Base-by-base conservation (phyloP, 2,797 vertebrate species). In the Anguilla marmorata region DNA sequence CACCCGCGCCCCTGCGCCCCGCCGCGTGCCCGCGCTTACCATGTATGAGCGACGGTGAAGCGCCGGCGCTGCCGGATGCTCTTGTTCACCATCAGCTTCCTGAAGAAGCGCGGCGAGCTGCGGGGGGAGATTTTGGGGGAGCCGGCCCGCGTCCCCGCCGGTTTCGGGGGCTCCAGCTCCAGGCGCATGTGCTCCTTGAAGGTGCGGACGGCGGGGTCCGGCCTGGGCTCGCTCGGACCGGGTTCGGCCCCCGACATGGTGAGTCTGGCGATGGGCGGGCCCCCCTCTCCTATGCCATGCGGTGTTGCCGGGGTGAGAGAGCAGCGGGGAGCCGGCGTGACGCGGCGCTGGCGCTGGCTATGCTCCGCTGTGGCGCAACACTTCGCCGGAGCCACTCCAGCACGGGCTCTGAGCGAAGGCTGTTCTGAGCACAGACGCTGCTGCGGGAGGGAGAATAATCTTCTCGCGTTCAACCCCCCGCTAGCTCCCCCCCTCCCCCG, bases 31-130 rank as follows among this genome's bases (percentile, higher is more conserved):
- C 85, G 4, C 4, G 86, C 97, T 97, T 97, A 97, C 97, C 97
- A 97, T 4, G 96, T 96, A 91, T 98, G 97, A 48, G 97, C 97
- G 92, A 98, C 96, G 0, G 97, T 98, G 92, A 98, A 98, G 87
- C 97, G 96, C 0, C 97, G 96, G 19, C 96, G 96, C 89, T 98
- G 97, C 45, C 96, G 96, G 88, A 96, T 95, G 93, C 94, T 96
- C 93, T 97, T 97, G 92, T 97, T 98, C 88, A 96, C 96, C 88
- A 95, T 91, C 93, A 97, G 96, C 95, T 97, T 98, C 96, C 96
- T 95, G 94, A 97, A 98, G 89, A 96, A 95, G 93, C 95, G 96
- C 0, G 96, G 96, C 0, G 97, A 97, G 88, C 94, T 96, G 91
- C 96, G 95, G 27, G 96, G 96, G 6, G 96, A 96, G 74, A 95